Evolutionary conservation across 2,797 vertebrate genomes (phyloP).

Genomic region (Acanthurus lineatus): DNA sequence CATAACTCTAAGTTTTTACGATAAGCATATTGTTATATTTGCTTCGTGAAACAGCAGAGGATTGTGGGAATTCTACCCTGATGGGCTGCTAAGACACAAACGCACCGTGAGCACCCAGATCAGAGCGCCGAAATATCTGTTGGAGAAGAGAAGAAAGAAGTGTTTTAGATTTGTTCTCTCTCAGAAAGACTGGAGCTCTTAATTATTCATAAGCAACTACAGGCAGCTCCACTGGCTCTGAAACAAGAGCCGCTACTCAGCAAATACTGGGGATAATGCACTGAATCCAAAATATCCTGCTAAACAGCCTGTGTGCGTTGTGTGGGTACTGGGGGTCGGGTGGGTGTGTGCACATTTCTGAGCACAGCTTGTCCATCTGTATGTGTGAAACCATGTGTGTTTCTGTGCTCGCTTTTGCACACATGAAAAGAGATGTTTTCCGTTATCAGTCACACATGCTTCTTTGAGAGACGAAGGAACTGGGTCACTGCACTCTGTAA

Average conservation of each 20-base stretch:
- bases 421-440: constrained; percentile 42
- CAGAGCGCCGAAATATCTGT: constrained; percentile 65
- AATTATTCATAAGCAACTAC: constrained; percentile 85
- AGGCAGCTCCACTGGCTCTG: constrained; percentile 77
- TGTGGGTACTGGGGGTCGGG: constrained; percentile 5
- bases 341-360: constrained; percentile 24
- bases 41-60: constrained; percentile 46
- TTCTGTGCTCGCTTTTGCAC: constrained; percentile 34
- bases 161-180: constrained; percentile 79
- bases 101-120: constrained; percentile 51
- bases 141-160: constrained; percentile 68
- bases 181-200: constrained; percentile 75
- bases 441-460: constrained; percentile 50
- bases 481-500: constrained; percentile 70
- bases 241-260: constrained; percentile 82
- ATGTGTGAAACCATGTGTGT: constrained; percentile 31
- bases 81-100: constrained; percentile 58
- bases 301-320: constrained; percentile 62
- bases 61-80: constrained; percentile 61
- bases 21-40: constrained; percentile 60
- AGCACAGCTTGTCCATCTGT: constrained; percentile 40
- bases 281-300: constrained; percentile 75
- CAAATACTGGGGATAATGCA: constrained; percentile 81
- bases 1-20: constrained; percentile 43
- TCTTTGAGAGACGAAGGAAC: constrained; percentile 62